A percentile compares a stretch with the other conserved stretches of the same genome.
Conservation (phyloP, 2,888 invertebrate species). For the Lycia hirtaria region DNA sequence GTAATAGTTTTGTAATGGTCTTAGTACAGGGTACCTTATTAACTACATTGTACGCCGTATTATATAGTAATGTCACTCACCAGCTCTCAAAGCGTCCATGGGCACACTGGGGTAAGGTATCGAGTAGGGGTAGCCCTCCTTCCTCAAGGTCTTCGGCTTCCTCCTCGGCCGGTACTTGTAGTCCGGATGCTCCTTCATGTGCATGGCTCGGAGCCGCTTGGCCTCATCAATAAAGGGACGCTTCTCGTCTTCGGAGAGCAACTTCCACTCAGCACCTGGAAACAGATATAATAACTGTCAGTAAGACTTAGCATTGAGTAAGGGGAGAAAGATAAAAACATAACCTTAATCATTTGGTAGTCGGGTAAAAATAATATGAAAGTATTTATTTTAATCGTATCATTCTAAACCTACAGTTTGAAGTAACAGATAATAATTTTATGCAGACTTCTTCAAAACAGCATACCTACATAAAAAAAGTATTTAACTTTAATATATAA, state of each 20-base stretch:
- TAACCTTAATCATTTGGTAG: too few relatives aligned
- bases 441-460: too few relatives aligned
- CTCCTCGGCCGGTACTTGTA: slow-evolving; percentile 96
- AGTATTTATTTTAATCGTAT: too few relatives aligned
- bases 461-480: too few relatives aligned
- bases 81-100: slow-evolving; percentile 94
- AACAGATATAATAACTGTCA: neutral
- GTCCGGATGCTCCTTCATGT: slow-evolving; percentile 98
- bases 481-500: too few relatives aligned
- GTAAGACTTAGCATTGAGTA: neutral
- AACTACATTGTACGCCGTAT: too few relatives aligned
- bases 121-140: slow-evolving; percentile 96
- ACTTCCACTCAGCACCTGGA: slow-evolving; percentile 97
- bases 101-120: slow-evolving; percentile 96
- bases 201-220: slow-evolving; percentile 95
- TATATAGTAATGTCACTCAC: slow-evolving; percentile 80
- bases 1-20: too few relatives aligned
- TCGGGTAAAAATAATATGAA: too few relatives aligned
- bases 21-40: too few relatives aligned
- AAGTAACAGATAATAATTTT: too few relatives aligned
- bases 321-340: too few relatives aligned
- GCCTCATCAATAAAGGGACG: slow-evolving; percentile 99
- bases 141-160: slow-evolving; percentile 94
- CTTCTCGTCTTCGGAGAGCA: slow-evolving; percentile 96
- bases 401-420: too few relatives aligned